These are phyloP conservation scores for Clarias platycephalus DNA, from an alignment of 2,797 vertebrate species.

Conservation along the genomic window DNA sequence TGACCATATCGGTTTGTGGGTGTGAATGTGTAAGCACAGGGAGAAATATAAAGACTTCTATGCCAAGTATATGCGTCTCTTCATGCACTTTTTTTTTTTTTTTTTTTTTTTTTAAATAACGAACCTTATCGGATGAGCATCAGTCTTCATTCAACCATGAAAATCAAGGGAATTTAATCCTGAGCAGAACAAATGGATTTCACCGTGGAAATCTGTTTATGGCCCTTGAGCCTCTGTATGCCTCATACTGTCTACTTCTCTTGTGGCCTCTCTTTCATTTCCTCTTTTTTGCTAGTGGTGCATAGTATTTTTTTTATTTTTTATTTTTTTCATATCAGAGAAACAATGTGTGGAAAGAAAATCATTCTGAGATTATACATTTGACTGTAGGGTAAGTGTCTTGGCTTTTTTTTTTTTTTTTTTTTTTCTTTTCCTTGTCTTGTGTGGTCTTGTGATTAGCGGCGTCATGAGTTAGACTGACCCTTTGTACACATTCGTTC, in stretches of 20 bases:
- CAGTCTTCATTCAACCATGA: conserved; percentile 55
- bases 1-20: conserved; percentile 51
- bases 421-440: background rate
- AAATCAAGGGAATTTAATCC: conserved; percentile 66
- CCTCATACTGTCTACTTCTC: background rate
- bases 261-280: background rate
- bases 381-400: conserved; percentile 58
- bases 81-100: conserved; percentile 25
- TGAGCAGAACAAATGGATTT: conserved; percentile 67
- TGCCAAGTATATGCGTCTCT: conserved; percentile 24
- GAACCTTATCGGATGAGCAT: conserved; percentile 59
- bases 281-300: background rate
- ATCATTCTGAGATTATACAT: conserved; percentile 56
- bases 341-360: background rate
- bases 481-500: background rate
- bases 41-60: conserved; percentile 61
- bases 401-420: conserved; percentile 58
- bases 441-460: conserved; percentile 70
- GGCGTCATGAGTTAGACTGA: conserved; percentile 46
- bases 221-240: conserved; percentile 42
- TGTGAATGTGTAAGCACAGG: conserved; percentile 43
- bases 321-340: background rate
- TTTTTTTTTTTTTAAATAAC: background rate
- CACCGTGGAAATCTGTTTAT: conserved; percentile 65
- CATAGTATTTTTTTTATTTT: background rate